Evolutionary conservation across 92 coral and sea anemone species (phyloP).

Genomic region (Muricea muricata): DNA sequence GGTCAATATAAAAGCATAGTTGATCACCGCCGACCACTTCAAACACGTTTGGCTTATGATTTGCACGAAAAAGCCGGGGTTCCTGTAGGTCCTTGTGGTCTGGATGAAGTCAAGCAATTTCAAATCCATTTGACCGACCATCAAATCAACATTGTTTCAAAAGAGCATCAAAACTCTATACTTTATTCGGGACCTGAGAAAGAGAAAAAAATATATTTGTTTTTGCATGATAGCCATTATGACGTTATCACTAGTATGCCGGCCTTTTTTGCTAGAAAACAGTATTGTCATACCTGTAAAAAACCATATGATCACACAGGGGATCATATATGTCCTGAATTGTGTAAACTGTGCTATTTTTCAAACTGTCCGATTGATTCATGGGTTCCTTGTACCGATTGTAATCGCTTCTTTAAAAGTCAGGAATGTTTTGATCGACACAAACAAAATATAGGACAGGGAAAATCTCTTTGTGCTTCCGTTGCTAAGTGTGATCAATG

Average conservation of each 20-base stretch:
- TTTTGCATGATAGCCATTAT: too few species aligned
- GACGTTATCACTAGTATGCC: background rate
- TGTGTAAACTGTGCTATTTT: background rate
- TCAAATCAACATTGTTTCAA: too few species aligned
- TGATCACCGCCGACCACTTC: too few species aligned
- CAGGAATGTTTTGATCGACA: background rate
- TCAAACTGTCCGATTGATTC: background rate
- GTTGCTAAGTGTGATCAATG: background rate
- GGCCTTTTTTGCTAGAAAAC: background rate
- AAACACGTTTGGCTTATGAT: too few species aligned
- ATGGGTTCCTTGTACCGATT: background rate
- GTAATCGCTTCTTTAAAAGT: background rate
- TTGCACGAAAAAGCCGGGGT: too few species aligned
- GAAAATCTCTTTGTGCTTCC: background rate
- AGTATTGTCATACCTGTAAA: background rate
- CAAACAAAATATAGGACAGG: background rate
- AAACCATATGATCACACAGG: background rate
- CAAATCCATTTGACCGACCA: too few species aligned
- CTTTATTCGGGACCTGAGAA: background rate
- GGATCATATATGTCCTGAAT: background rate
- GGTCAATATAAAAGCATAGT: too few species aligned
- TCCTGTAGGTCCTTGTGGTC: too few species aligned
- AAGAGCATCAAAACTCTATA: background rate
- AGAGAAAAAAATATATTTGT: background rate
- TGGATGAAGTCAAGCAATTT: too few species aligned